These are phyloP conservation scores for Trissoscelio sp. DNA, from an alignment of 2,888 invertebrate species.

Conservation along the genomic window DNA sequence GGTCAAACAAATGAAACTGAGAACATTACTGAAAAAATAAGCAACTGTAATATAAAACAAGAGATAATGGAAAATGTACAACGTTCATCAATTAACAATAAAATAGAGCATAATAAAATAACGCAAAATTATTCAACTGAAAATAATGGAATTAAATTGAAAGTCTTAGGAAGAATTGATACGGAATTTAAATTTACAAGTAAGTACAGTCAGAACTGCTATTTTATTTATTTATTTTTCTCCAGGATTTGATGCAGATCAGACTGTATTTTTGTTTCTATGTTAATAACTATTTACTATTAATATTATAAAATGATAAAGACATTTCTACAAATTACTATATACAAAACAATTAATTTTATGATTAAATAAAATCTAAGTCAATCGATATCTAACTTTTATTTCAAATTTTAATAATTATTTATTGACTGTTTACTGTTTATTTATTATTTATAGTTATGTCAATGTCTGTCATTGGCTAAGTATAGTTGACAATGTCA, in stretches of 20 bases:
- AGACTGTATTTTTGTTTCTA: too few relatives aligned
- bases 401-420: too few relatives aligned
- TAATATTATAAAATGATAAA: too few relatives aligned
- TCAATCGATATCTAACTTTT: too few relatives aligned
- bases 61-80: constrained; percentile 45
- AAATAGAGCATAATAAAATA: neutral
- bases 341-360: too few relatives aligned
- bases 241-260: too few relatives aligned
- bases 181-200: constrained; percentile 88
- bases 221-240: too few relatives aligned
- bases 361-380: too few relatives aligned
- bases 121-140: constrained; percentile 69
- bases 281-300: too few relatives aligned
- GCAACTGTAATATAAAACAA: constrained; percentile 47
- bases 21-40: constrained; percentile 23
- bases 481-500: constrained; percentile 44
- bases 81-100: neutral
- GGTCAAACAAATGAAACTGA: constrained; percentile 36
- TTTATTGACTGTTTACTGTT: neutral
- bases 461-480: constrained; percentile 30
- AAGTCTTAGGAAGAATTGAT: constrained; percentile 86
- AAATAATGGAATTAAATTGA: constrained; percentile 81
- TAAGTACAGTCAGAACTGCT: too few relatives aligned
- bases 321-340: too few relatives aligned
- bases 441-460: constrained; percentile 31